Percentiles rank a stretch among this genome's conserved stretches.
phyloP scores from a whole-genome alignment of 2,797 vertebrate species.

The Lepilemur ruficaudatus region DNA sequence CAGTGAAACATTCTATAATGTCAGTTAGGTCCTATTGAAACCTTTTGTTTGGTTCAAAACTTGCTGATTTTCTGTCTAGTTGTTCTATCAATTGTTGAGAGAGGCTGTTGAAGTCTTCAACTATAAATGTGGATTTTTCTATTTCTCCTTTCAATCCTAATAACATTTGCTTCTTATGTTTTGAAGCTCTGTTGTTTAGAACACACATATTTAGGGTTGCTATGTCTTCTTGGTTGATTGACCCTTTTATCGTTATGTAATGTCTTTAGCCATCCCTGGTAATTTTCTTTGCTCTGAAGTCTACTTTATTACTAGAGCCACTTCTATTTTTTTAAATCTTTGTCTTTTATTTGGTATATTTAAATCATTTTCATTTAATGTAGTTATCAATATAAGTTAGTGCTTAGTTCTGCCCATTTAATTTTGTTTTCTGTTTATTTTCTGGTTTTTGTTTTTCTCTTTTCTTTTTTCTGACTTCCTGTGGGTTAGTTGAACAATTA shows the following conservation, averaged over 20 bases:
- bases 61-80: conserved; percentile 11
- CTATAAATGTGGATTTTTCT: not conserved
- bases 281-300: conserved; percentile 38
- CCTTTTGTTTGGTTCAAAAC: not conserved
- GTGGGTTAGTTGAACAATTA: not conserved
- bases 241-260: not conserved
- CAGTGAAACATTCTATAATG: not conserved
- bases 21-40: not conserved
- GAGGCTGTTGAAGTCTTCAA: not conserved
- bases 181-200: not conserved
- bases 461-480: not conserved
- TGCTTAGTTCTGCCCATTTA: conserved; percentile 4
- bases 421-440: conserved; percentile 36
- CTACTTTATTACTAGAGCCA: not conserved
- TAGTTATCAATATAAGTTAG: conserved; percentile 1
- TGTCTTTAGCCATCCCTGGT: not conserved
- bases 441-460: not conserved
- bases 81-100: not conserved
- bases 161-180: not conserved
- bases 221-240: not conserved
- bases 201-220: not conserved
- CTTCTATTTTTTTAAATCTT: not conserved
- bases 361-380: not conserved
- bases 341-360: not conserved
- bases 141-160: not conserved